Percentiles rank a stretch among this genome's conserved stretches.
phyloP scores from a whole-genome alignment of 2,113 vertebrate species.

The Mesembrinibis cayennensis region DNA sequence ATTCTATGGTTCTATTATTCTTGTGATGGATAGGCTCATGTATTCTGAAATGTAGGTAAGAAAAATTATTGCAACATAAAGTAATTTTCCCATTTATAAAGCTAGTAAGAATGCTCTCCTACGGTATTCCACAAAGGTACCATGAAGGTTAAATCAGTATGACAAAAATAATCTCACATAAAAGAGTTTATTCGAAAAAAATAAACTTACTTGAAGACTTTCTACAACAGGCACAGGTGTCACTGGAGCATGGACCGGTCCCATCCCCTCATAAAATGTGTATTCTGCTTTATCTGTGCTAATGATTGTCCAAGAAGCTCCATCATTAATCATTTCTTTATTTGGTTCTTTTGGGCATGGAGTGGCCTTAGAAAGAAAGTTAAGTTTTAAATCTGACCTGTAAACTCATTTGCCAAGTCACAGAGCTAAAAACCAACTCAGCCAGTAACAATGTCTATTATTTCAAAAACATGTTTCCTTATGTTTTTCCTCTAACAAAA shows the following conservation, averaged over 20 bases:
- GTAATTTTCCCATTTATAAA: neutral
- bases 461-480: neutral
- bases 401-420: neutral
- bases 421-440: neutral
- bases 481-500: neutral
- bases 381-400: neutral
- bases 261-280: slow-evolving; percentile 99
- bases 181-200: neutral
- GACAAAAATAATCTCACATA: neutral
- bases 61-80: neutral
- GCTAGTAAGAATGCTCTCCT: neutral
- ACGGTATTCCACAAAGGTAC: neutral
- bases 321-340: slow-evolving; percentile 99
- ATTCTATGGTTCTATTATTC: neutral
- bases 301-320: slow-evolving; percentile 99
- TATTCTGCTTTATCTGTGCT: slow-evolving; percentile 99
- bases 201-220: slow-evolving; percentile 90
- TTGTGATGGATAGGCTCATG: neutral
- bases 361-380: slow-evolving; percentile 86
- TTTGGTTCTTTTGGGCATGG: slow-evolving; percentile 99
- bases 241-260: slow-evolving; percentile 94
- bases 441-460: neutral
- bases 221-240: slow-evolving; percentile 99
- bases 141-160: neutral
- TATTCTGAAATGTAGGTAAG: neutral